These are phyloP conservation scores for Muscicapa comitata DNA, from an alignment of 2,797 vertebrate genomes.

Conservation along the genomic window DNA sequence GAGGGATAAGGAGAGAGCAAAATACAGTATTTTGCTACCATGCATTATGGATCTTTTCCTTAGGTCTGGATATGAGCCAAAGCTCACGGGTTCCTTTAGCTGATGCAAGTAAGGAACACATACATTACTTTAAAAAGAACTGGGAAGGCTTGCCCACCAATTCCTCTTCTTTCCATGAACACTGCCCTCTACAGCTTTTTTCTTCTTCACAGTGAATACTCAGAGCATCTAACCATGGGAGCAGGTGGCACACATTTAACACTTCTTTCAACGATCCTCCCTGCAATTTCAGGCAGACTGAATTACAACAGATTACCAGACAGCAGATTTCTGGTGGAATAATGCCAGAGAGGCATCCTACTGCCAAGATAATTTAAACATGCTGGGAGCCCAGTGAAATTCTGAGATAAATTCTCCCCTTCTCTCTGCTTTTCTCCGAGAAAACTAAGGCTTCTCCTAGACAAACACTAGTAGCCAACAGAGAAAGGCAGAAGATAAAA, in stretches of 20 bases:
- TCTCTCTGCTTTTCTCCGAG: neutral
- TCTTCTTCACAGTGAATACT: neutral
- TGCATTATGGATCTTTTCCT: neutral
- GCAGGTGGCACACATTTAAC: constrained; percentile 31
- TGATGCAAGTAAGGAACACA: neutral
- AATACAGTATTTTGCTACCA: neutral
- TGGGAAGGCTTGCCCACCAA: neutral
- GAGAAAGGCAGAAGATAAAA: neutral
- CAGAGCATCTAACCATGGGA: neutral
- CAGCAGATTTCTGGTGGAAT: constrained; percentile 40
- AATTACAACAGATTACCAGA: constrained; percentile 34
- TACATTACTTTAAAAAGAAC: neutral
- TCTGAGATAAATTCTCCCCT: neutral
- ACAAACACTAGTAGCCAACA: neutral
- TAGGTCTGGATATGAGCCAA: neutral
- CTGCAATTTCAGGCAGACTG: constrained; percentile 16
- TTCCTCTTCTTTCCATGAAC: neutral
- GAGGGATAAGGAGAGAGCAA: neutral
- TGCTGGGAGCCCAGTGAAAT: constrained; percentile 34
- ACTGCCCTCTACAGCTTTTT: neutral
- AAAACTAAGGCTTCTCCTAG: neutral
- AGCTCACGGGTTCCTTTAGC: neutral
- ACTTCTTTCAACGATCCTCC: neutral
- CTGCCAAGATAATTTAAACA: constrained; percentile 41
- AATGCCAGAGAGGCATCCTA: constrained; percentile 18